phyloP scores from a whole-genome alignment of 2,888 invertebrate genomes.

The Ochropacha duplaris region DNA sequence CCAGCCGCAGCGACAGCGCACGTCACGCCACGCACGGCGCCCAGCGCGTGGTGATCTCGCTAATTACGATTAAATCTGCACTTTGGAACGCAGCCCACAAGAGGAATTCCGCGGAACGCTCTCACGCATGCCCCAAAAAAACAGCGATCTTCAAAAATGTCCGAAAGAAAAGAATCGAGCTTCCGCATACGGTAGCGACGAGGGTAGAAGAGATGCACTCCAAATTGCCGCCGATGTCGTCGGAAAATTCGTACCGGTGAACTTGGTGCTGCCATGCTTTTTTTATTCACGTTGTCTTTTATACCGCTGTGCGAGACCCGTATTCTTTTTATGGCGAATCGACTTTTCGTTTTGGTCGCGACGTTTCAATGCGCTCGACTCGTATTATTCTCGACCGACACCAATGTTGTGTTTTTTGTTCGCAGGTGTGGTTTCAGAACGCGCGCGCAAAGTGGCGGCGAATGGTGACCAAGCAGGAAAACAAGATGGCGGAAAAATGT shows the following conservation, averaged over 20 bases:
- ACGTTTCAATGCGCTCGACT: conserved; percentile 35
- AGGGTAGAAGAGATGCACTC: conserved; percentile 31
- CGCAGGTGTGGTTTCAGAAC: conserved; percentile 97
- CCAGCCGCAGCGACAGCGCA: conserved; percentile 22
- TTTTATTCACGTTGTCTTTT: conserved; percentile 21
- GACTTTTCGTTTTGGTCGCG: conserved; percentile 52
- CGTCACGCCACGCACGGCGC: conserved; percentile 46
- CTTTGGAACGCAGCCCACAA: conserved; percentile 49
- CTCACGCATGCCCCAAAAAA: conserved; percentile 56
- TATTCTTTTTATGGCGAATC: conserved; percentile 46
- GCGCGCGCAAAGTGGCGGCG: conserved; percentile 96
- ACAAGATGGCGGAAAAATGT: conserved; percentile 88
- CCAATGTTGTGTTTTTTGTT: conserved; percentile 63
- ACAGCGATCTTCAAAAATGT: conserved; percentile 35
- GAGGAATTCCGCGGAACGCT: conserved; percentile 53
- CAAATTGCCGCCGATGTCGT: background rate
- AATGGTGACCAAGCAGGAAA: conserved; percentile 92
- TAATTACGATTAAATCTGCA: conserved; percentile 71
- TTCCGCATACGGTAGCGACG: conserved; percentile 48
- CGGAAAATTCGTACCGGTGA: conserved; percentile 10
- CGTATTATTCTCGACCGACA: conserved; percentile 42
- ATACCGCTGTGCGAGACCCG: conserved; percentile 42
- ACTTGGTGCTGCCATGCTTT: conserved; percentile 11
- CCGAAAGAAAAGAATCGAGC: conserved; percentile 25
- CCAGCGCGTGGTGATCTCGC: conserved; percentile 45